phyloP scores from a whole-genome alignment of 2,113 vertebrate genomes.

The Hemichromis elongatus region DNA sequence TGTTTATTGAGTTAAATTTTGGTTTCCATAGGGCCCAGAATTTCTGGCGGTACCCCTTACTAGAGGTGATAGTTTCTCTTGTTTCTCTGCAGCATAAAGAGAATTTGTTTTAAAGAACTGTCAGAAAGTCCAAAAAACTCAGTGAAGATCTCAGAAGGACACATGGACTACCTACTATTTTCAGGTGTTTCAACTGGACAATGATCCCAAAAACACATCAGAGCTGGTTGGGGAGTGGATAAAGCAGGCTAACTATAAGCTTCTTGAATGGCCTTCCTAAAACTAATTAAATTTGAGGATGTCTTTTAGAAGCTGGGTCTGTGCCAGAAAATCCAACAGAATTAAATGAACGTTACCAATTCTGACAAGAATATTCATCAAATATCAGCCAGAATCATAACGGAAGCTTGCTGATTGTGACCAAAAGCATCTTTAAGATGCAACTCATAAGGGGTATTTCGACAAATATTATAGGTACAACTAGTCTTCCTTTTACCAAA shows the following conservation, averaged over 20 bases:
- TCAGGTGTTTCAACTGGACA: not conserved
- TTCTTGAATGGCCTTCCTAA: not conserved
- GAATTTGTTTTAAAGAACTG: not conserved
- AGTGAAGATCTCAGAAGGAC: not conserved
- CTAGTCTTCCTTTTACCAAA: not conserved
- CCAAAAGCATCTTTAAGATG: not conserved
- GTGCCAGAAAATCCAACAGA: not conserved
- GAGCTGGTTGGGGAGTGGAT: not conserved
- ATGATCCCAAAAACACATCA: not conserved
- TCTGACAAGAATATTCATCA: not conserved
- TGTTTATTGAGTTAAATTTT: no score
- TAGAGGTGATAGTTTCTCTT: not conserved
- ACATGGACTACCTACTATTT: not conserved
- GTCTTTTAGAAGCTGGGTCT: not conserved
- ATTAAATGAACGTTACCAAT: not conserved
- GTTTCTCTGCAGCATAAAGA: not conserved
- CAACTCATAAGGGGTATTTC: not conserved
- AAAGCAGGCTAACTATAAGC: not conserved
- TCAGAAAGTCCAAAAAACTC: not conserved
- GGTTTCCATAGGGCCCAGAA: no score
- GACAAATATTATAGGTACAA: not conserved
- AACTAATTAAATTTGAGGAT: not conserved
- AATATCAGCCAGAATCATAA: not conserved
- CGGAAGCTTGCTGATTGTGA: not conserved
- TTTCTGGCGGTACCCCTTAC: no score